Evolutionary conservation across 1,140 invertebrate species (phyloP), one percentile per base, ranked within the genome.

Genomic region (Papilio xuthus): DNA sequence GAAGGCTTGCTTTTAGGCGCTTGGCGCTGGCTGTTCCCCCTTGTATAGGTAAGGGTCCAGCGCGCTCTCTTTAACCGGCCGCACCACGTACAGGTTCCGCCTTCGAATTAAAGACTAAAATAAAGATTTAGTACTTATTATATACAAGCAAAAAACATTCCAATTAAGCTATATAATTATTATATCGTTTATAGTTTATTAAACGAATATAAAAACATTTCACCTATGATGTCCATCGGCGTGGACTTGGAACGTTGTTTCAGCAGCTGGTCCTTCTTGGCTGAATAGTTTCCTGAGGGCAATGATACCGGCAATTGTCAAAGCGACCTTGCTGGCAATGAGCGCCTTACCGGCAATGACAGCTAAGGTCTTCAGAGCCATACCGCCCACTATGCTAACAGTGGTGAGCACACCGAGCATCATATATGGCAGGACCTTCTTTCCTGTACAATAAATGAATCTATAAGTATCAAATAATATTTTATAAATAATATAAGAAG

Each of bases 231-330:
- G 95, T 81, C 95, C 95, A 82, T 95, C 95, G 81, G 95, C 95
- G 80, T 96, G 95, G 56, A 96, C 96, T 88, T 96, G 96, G 91
- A 96, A 95, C 78, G 95, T 95, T 18, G 95, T 95, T 85, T 95
- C 94, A 50, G 95, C 94, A 72, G 94, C 88, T 63, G 94, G 89
- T 73, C 92, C 91, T 80, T 96, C 95, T 71, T 95, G 95, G 75
- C 95, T 95, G 89, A 96, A 96, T 78, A 96, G 92, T 87, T 96
- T 96, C 92, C 96, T 96, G 37, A 96, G 92, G 32, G 95, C 96
- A 79, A 96, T 96, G 50, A 96, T 96, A 53, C 96, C 95, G 70
- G 96, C 95, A 79, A 96, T 96, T 69, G 96, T 96, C 50, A 96
- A 87, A 0, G 96, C 96, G 60, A 96, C 95, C 85, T 96, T 96